These are phyloP conservation scores for Eretmochelys imbricata DNA, from an alignment of 2,113 vertebrate genomes.

Conservation along the genomic window DNA sequence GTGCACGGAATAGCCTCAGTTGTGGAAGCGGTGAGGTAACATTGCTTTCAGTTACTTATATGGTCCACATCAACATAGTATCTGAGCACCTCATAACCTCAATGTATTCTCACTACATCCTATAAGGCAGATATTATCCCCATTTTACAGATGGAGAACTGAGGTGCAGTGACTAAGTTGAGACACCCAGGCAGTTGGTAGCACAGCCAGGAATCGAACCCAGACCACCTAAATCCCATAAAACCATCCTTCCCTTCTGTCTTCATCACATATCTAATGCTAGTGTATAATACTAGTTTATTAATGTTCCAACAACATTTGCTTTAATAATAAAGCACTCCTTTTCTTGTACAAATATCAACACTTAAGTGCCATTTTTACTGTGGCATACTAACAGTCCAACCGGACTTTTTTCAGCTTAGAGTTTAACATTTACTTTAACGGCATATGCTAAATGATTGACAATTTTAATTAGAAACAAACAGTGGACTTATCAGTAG, in stretches of 20 bases:
- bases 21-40: background rate
- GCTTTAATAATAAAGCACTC: background rate
- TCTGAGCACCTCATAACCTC: background rate
- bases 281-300: background rate
- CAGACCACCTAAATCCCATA: background rate
- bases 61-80: background rate
- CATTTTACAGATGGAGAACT: background rate
- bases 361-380: background rate
- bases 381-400: background rate
- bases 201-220: background rate
- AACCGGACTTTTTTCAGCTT: background rate
- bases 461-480: constrained; percentile 66
- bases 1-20: background rate
- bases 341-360: accelerated
- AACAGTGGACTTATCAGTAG: constrained; percentile 38
- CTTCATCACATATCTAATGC: background rate
- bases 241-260: background rate
- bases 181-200: background rate
- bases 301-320: background rate
- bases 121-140: background rate
- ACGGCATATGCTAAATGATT: constrained; percentile 25
- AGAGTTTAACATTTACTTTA: constrained; percentile 63
- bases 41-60: background rate
- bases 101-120: background rate
- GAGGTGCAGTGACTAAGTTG: background rate